Percentiles rank a stretch among this genome's conserved stretches.
Evolutionary conservation across 1,140 invertebrate genomes (phyloP).

Genomic region (Dolichoris vasculosae): DNA sequence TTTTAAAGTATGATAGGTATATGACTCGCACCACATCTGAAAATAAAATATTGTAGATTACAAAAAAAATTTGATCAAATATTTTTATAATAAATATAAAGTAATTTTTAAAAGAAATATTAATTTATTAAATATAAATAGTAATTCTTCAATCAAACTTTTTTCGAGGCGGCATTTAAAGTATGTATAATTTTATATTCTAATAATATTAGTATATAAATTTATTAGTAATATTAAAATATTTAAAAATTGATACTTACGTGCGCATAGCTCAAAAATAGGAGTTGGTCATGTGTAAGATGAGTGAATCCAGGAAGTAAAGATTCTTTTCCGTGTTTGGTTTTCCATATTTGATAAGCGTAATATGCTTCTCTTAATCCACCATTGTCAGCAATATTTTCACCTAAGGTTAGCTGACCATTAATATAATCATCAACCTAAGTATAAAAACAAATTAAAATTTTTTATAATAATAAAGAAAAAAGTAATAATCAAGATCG

Average conservation of each 20-base stretch:
- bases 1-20: conserved; percentile 78
- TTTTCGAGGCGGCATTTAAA: too few species aligned
- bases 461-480: not conserved
- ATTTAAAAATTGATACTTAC: conserved; percentile 73
- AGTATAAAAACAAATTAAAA: not conserved
- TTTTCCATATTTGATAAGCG: conserved; percentile 81
- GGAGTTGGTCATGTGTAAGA: conserved; percentile 87
- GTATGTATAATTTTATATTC: too few species aligned
- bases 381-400: conserved; percentile 95
- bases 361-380: conserved; percentile 86
- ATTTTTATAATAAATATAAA: not conserved
- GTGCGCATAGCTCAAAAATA: conserved; percentile 92
- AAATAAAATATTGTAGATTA: not conserved
- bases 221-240: conserved; percentile 15
- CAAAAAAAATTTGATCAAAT: not conserved
- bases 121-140: too few species aligned
- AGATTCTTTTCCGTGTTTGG: conserved; percentile 77
- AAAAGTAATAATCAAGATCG: too few species aligned
- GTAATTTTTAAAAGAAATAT: too few species aligned
- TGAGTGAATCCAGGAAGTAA: conserved; percentile 85
- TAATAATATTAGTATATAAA: not conserved
- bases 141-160: too few species aligned
- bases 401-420: conserved; percentile 86
- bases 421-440: conserved; percentile 78
- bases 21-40: conserved; percentile 87